Evolutionary conservation across 2,888 invertebrate genomes (phyloP), one percentile per base, ranked within the genome.

Genomic region (Quadroppia sp.): DNA sequence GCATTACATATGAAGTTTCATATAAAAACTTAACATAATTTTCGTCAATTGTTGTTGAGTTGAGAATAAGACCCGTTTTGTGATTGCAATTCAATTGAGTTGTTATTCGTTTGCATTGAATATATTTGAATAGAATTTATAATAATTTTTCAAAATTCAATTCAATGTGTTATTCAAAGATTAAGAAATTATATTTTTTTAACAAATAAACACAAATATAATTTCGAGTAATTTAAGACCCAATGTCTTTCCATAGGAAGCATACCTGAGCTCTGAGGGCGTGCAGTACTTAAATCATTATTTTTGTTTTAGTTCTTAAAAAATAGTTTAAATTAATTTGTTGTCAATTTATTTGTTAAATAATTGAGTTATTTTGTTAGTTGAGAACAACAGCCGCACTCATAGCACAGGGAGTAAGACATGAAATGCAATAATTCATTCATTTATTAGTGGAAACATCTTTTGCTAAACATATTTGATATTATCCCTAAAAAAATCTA

Each of bases 321-420:
- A 11, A 13, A 23, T 28, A 56, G 25, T 53, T 23, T 28, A 64
- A 64, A 36, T 64, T 64, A 64, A 64, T 64, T 64, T 64, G 61
- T 64, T 64, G 61, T 64, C 61, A 64, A 64, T 64, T 53, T 56
- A 56, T 56, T 56, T 56, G 1, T 9, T 15, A 28, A 56, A 56
- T 56, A 56, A 56, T 56, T 56, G 56, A 56, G 56, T 56, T 30
- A 56, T 56, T n/a, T 56, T 56, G 56, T 56, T 20, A 13, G 3
- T 9, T 25, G 23, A 53, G 53, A 23, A 56, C 6, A 45, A 45
- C 45, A n/a, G n/a, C n/a, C n/a, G n/a, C n/a, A 45, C 17, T 45
- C 2, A 36, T 36, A 9, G 36, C 36, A 36, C 36, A 4, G 36
- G 36, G 36, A 36, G 36, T 36, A 36, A 36, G 36, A 36, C 53